A percentile compares a stretch with the other conserved stretches of the same genome.
Evolutionary conservation across 2,888 invertebrate genomes (phyloP).

Genomic region (Drosophila pseudotalamancana): DNA sequence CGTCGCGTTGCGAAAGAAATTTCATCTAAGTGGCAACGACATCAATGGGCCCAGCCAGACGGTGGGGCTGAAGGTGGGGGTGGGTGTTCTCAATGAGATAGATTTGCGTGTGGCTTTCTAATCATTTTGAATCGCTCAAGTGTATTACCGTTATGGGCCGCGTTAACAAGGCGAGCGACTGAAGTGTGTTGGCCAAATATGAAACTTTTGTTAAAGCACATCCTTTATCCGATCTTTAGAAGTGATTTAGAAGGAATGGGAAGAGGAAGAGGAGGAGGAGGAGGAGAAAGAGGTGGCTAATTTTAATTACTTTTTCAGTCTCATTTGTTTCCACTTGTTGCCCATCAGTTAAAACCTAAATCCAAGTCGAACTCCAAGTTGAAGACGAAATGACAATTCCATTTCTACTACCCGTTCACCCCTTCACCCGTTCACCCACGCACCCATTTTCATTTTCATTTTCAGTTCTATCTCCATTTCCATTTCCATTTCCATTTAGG

Average conservation of each 20-base stretch:
- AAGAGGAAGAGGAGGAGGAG: no score
- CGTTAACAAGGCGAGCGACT: conserved; percentile 44
- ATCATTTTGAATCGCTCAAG: conserved; percentile 54
- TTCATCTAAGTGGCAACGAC: conserved; percentile 48
- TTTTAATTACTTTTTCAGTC: conserved; percentile 65
- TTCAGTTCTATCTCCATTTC: conserved; percentile 4
- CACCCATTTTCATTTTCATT: conserved; percentile 24
- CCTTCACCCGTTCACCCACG: no score
- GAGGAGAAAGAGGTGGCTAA: conserved; percentile 9
- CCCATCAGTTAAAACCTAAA: conserved; percentile 62
- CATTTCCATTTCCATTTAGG: conserved; percentile 30
- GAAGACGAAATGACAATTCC: conserved; percentile 52
- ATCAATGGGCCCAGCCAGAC: conserved; percentile 26
- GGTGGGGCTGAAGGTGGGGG: not conserved
- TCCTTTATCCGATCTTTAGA: conserved; percentile 27
- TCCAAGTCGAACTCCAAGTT: not conserved
- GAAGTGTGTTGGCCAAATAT: conserved; percentile 37
- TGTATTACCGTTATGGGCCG: conserved; percentile 60
- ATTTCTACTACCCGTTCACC: no score
- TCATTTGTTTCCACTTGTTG: conserved; percentile 68
- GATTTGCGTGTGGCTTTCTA: conserved; percentile 40
- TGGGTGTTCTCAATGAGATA: conserved; percentile 18
- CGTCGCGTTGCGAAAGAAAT: conserved; percentile 48
- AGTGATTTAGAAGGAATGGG: no score
- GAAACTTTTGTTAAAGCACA: conserved; percentile 50